phyloP scores from a whole-genome alignment of 2,888 invertebrate genomes.

The Cataglyphis livida region DNA sequence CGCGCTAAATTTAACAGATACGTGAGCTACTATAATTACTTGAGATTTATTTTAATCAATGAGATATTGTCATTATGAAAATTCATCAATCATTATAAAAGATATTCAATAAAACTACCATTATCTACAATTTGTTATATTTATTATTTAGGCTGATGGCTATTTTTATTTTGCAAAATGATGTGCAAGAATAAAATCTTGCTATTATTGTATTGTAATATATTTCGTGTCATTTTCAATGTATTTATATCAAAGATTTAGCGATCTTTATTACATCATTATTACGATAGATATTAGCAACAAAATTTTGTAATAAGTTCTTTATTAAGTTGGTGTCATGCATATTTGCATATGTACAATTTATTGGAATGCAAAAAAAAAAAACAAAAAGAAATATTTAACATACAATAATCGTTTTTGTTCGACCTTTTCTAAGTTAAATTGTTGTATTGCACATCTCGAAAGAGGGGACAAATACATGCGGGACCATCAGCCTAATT shows the following conservation, averaged over 20 bases:
- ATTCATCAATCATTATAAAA: neutral
- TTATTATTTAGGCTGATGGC: too few species aligned
- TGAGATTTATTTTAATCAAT: neutral
- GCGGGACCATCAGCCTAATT: slow-evolving; percentile 62
- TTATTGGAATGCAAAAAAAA: neutral
- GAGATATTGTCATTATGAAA: neutral
- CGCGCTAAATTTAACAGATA: neutral
- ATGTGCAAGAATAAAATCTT: neutral
- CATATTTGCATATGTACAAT: neutral
- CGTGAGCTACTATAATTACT: neutral
- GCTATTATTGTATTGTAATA: neutral
- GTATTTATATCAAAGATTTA: neutral
- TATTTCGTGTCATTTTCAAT: neutral
- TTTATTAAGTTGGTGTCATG: neutral
- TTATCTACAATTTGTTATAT: neutral
- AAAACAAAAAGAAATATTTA: neutral
- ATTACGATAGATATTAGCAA: neutral
- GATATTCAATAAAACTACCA: neutral
- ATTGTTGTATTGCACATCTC: slow-evolving; percentile 4
- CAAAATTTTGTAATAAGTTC: neutral
- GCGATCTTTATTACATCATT: neutral
- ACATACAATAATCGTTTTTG: neutral
- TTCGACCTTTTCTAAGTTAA: neutral
- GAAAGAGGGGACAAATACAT: slow-evolving; percentile 23
- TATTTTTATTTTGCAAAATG: neutral